Conservation (phyloP, 2,113 vertebrate genomes). For the Garra rufa region DNA sequence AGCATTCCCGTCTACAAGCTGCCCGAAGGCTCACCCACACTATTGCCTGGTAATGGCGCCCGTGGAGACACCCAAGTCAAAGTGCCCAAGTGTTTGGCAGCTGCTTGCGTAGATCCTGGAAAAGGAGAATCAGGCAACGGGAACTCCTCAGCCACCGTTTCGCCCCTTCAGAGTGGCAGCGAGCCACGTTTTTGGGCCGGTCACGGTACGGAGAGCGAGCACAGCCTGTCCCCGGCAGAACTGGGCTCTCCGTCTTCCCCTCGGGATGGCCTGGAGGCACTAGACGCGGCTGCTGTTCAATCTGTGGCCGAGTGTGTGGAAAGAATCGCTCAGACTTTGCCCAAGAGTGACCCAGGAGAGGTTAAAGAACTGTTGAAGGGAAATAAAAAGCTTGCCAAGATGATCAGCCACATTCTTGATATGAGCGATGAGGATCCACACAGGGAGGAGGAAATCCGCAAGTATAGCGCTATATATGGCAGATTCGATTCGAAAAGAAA, state of each 20-base stretch:
- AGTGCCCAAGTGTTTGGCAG: slow-evolving; percentile 82
- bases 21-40: slow-evolving; percentile 85
- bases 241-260: slow-evolving; percentile 92
- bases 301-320: slow-evolving; percentile 95
- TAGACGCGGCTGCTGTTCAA: slow-evolving; percentile 88
- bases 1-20: slow-evolving; percentile 98
- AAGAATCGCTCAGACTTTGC: slow-evolving; percentile 85
- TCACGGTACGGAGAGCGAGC: slow-evolving; percentile 81
- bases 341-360: slow-evolving; percentile 81
- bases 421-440: slow-evolving; percentile 91
- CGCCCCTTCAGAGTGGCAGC: slow-evolving; percentile 71
- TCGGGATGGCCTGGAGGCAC: slow-evolving; percentile 86
- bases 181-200: slow-evolving; percentile 83
- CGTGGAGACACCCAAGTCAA: slow-evolving; percentile 81
- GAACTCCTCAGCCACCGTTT: slow-evolving; percentile 71
- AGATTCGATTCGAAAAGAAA: slow-evolving; percentile 97
- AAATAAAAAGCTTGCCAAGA: slow-evolving; percentile 97
- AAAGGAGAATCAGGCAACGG: slow-evolving; percentile 71
- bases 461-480: slow-evolving; percentile 98
- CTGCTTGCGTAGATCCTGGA: slow-evolving; percentile 74
- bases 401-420: slow-evolving; percentile 98
- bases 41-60: slow-evolving; percentile 77
- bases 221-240: slow-evolving; percentile 86
- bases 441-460: slow-evolving; percentile 94
- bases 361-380: slow-evolving; percentile 85